Evolutionary conservation across 2,797 vertebrate species (phyloP), one percentile per base, ranked within the genome.

Genomic region (Onychomys torridus): DNA sequence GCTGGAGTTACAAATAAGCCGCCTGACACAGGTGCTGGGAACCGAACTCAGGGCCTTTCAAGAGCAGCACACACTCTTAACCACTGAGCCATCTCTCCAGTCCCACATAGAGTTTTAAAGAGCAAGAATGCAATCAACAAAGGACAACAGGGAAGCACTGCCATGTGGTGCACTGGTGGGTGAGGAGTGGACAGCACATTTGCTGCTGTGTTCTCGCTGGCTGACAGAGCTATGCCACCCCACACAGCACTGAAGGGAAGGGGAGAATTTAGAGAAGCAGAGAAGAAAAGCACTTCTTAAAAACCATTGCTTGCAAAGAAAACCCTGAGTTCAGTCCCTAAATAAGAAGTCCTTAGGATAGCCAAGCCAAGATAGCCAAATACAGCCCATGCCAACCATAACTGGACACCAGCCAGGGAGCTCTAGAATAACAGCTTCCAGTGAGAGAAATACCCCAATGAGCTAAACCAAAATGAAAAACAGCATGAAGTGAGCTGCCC

Each of bases 291-390:
- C 34, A 75, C 65, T 16, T 89, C 69, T 79, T 79, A 43, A 49
- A 76, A 84, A 84, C 81, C 65, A 88, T 37, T 95, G 71, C 92
- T 95, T 91, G 59, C 93, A 97, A 95, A 96, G 91, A 95, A 93
- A 98, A 95, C 89, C 81, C 87, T 95, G 73, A 75, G 49, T 94
- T 97, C 49, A 0, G 88, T 95, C 97, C 97, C 95, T 94, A 98
- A 97, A 95, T 96, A 97, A 95, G 23, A 98, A 95, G 94, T 84
- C 96, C 94, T 86, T 94, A 79, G 83, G 86, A 91, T 49, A 37
- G 85, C 40, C 93, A 95, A 96, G 90, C 90, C 91, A 96, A 87
- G 82, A 85, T 95, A 96, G 86, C 83, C 83, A 97, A 97, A 97
- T 32, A 93, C 2, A 85, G 69, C 75, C 79, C 92, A 84, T 81